Evolutionary conservation across 1,140 invertebrate species (phyloP).

Genomic region (Phthorimaea operculella): DNA sequence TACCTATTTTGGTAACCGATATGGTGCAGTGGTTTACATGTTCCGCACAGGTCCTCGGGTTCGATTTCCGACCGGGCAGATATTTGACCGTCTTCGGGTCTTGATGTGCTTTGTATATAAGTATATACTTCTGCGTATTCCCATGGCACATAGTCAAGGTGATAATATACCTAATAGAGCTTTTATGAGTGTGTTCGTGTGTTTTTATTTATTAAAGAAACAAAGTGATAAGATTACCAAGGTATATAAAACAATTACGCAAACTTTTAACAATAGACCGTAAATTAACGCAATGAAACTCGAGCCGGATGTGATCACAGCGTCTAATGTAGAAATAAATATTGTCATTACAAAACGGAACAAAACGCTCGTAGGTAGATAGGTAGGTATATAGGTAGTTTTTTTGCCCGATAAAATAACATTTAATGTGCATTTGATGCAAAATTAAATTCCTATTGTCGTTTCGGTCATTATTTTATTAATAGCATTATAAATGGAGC

Average conservation of each 20-base stretch:
- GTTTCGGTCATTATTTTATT: conserved; percentile 49
- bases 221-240: too few species aligned
- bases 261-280: conserved; percentile 19
- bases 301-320: conserved; percentile 11
- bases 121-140: too few species aligned
- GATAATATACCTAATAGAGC: too few species aligned
- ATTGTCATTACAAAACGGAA: conserved; percentile 39
- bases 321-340: conserved; percentile 53
- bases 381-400: conserved; percentile 9
- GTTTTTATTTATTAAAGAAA: too few species aligned
- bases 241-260: conserved; percentile 4
- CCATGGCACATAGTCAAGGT: too few species aligned
- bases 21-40: too few species aligned
- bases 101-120: too few species aligned
- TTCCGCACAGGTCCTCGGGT: too few species aligned
- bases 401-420: conserved; percentile 47
- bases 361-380: conserved; percentile 16
- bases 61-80: too few species aligned
- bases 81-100: too few species aligned
- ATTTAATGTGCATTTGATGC: conserved; percentile 53
- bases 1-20: too few species aligned
- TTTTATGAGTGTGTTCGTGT: too few species aligned
- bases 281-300: conserved; percentile 15
- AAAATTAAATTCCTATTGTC: conserved; percentile 45
- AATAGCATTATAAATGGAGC: conserved; percentile 60